A percentile compares a stretch with the other conserved stretches of the same genome.
Evolutionary conservation across 2,113 vertebrate species (phyloP).

Genomic region (Hemichromis elongatus): DNA sequence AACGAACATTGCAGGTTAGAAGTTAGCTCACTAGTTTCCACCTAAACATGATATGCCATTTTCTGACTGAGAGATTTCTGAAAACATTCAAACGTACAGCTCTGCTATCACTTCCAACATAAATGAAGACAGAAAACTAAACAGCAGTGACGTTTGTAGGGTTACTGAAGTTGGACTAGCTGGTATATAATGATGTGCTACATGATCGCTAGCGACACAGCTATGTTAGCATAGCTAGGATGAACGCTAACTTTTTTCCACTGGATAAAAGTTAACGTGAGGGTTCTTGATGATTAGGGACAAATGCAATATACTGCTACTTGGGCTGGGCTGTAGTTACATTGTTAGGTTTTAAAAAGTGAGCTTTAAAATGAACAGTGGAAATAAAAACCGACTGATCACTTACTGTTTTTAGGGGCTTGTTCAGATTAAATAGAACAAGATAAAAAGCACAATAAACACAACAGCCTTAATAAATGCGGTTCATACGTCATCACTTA

Average conservation of each 20-base stretch:
- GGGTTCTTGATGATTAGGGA: too few species aligned
- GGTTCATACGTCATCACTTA: not conserved
- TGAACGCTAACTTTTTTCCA: too few species aligned
- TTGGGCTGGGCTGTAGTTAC: fast-evolving
- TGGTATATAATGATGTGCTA: not conserved
- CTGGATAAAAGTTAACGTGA: too few species aligned
- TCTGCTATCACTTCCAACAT: fast-evolving
- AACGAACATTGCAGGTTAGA: fast-evolving
- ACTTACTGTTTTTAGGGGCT: not conserved
- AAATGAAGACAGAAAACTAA: not conserved
- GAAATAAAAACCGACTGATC: not conserved
- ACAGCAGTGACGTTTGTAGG: not conserved
- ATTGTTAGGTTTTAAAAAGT: fast-evolving
- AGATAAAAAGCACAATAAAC: not conserved
- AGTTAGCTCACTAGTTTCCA: not conserved
- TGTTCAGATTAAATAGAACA: not conserved
- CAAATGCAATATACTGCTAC: not conserved
- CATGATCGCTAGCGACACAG: too few species aligned
- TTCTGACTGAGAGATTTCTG: too few species aligned
- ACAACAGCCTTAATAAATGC: not conserved
- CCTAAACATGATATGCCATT: fast-evolving
- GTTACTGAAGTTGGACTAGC: not conserved
- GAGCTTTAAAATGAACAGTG: fast-evolving
- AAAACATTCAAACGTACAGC: fast-evolving
- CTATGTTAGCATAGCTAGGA: too few species aligned